A percentile compares a stretch with the other conserved stretches of the same genome.
Conservation (phyloP, 2,113 vertebrate genomes). For the Quiscalus mexicanus region DNA sequence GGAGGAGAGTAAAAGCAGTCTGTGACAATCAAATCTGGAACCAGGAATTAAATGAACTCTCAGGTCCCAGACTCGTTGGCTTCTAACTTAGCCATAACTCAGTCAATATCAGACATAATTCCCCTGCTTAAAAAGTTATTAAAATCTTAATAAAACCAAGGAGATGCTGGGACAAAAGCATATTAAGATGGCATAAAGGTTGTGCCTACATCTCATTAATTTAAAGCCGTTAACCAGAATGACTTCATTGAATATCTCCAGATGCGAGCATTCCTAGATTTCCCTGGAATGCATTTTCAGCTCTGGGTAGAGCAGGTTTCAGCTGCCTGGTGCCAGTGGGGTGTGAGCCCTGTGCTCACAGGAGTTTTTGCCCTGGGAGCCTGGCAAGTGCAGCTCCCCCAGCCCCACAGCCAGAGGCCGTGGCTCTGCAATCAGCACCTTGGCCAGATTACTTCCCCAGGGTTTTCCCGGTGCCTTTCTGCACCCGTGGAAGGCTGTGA, state of each 20-base stretch:
- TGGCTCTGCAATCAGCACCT: neutral
- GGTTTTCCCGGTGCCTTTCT: neutral
- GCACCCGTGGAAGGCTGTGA: neutral
- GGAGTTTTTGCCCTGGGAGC: neutral
- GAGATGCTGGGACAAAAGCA: neutral
- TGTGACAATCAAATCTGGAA: neutral
- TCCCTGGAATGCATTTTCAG: neutral
- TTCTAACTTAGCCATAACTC: neutral
- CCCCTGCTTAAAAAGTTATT: slow-evolving; percentile 19
- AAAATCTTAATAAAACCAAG: slow-evolving; percentile 30
- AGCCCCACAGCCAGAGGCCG: neutral
- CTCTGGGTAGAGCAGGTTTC: neutral
- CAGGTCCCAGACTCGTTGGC: neutral
- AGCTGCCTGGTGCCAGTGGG: neutral
- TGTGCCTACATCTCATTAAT: neutral
- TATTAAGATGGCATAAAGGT: neutral
- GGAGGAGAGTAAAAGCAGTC: neutral
- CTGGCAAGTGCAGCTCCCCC: neutral
- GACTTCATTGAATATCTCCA: neutral
- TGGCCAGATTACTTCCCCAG: neutral
- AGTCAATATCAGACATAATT: neutral
- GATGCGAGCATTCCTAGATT: neutral
- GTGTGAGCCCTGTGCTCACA: neutral
- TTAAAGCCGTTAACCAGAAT: neutral
- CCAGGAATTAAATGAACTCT: neutral